Conservation (phyloP, 2,888 invertebrate species). For the Amiota minor region DNA sequence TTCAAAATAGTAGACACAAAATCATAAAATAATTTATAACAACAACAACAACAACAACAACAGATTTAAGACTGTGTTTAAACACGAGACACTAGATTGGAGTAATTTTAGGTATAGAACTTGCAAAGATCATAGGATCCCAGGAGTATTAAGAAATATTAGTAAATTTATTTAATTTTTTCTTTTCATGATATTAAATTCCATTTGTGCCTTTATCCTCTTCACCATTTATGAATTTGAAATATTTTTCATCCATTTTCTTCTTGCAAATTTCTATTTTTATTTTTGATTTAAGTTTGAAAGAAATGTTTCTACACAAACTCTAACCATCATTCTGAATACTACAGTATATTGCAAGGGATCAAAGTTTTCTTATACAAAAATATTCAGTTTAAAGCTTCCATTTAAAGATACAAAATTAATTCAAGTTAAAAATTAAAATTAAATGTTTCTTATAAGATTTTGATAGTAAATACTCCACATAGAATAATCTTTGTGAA, state of each 20-base stretch:
- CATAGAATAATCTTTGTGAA: background rate
- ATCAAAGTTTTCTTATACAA: conserved; percentile 38
- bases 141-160: no score
- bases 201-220: conserved; percentile 2
- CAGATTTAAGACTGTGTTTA: conserved; percentile 33
- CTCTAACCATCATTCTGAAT: no score
- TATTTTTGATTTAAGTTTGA: background rate
- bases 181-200: background rate
- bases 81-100: background rate
- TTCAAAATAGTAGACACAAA: background rate
- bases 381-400: background rate
- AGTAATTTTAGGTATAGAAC: no score
- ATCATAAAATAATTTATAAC: background rate
- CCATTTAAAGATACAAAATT: no score
- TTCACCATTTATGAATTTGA: background rate
- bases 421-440: no score
- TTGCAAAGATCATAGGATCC: no score
- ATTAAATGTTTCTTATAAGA: no score
- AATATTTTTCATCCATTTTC: conserved; percentile 22
- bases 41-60: conserved; percentile 17
- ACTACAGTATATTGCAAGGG: conserved; percentile 31
- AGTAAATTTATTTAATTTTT: background rate
- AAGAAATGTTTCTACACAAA: background rate
- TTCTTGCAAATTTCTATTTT: background rate
- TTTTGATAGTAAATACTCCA: background rate